Evolutionary conservation across 1,140 invertebrate species (phyloP).

Genomic region (Apis mellifera): DNA sequence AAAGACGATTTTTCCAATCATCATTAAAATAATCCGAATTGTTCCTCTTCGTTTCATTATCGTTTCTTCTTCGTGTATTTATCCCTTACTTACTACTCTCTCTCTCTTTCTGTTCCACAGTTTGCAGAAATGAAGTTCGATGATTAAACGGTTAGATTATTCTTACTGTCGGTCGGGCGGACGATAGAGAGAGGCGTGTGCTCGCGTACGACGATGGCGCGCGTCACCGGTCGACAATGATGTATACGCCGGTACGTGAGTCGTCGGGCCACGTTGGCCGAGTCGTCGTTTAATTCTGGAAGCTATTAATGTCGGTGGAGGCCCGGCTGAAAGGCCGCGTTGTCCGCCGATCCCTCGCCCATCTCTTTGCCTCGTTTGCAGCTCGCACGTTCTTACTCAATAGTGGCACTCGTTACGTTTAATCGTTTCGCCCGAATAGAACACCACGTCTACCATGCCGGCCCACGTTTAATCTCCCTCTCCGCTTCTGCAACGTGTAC

Average conservation of each 20-base stretch:
- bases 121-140: conserved; percentile 11
- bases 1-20: too few relatives aligned
- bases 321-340: conserved; percentile 68
- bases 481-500: neutral
- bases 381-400: conserved; percentile 57
- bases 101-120: too few relatives aligned
- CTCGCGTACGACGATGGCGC: conserved; percentile 23
- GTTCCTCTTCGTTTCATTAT: too few relatives aligned
- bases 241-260: conserved; percentile 25
- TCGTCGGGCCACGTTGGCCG: conserved; percentile 34
- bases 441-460: conserved; percentile 7
- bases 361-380: conserved; percentile 51
- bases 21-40: too few relatives aligned
- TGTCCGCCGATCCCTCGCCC: conserved; percentile 62
- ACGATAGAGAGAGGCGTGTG: neutral
- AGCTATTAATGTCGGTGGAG: conserved; percentile 71
- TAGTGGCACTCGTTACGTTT: conserved; percentile 59
- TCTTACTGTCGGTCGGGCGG: conserved; percentile 14
- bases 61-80: neutral
- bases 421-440: conserved; percentile 55
- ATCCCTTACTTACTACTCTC: too few relatives aligned
- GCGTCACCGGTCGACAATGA: conserved; percentile 39
- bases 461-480: conserved; percentile 6
- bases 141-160: conserved; percentile 36
- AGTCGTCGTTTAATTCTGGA: conserved; percentile 67